Conservation (phyloP, 2,113 vertebrate species). For the Pomatorhinus ruficollis region DNA sequence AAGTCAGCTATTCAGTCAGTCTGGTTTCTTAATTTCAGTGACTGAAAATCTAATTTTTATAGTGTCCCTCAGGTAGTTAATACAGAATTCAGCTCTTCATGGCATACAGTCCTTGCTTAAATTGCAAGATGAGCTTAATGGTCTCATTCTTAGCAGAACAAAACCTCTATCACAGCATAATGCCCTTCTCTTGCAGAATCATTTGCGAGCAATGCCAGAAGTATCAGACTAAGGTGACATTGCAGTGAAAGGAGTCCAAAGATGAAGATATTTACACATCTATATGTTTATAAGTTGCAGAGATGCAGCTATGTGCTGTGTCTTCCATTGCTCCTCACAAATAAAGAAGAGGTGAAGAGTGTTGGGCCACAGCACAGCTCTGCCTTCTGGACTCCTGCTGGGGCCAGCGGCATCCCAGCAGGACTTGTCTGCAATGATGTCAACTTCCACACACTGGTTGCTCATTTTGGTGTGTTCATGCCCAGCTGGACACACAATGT, state of each 20-base stretch:
- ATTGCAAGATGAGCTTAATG: background rate
- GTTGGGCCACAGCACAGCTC: background rate
- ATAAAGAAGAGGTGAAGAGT: background rate
- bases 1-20: background rate
- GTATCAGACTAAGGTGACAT: background rate
- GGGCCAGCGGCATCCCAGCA: background rate
- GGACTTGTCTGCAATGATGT: background rate
- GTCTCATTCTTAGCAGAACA: background rate
- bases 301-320: background rate
- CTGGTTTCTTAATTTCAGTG: background rate
- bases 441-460: rapidly evolving
- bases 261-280: background rate
- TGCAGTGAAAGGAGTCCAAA: background rate
- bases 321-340: background rate
- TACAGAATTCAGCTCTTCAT: background rate
- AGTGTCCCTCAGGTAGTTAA: background rate
- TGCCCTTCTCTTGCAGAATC: background rate
- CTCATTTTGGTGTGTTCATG: background rate
- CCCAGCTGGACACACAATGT: background rate
- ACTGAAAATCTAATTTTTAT: background rate
- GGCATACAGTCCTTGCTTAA: background rate
- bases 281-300: background rate
- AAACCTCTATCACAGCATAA: background rate
- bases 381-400: background rate
- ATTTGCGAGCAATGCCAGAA: background rate